phyloP scores from a whole-genome alignment of 2,888 invertebrate genomes.

The Chesias legatella region DNA sequence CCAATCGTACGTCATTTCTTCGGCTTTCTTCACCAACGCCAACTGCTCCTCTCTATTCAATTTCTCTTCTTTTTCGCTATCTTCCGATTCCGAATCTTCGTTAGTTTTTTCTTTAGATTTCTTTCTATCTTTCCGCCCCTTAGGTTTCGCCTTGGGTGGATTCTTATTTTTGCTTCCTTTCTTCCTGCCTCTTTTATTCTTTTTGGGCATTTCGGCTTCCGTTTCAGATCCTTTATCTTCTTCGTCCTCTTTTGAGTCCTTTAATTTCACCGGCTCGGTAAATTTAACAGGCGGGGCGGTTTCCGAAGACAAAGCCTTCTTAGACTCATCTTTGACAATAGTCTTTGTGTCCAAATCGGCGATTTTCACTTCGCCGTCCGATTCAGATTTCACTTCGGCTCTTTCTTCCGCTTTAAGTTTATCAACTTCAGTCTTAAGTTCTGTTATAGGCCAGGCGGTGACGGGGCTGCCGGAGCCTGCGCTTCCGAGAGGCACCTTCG shows the following conservation, averaged over 20 bases:
- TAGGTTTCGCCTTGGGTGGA: constrained; percentile 62
- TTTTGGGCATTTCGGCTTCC: constrained; percentile 56
- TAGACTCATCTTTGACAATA: constrained; percentile 66
- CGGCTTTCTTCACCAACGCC: constrained; percentile 83
- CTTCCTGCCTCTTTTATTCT: constrained; percentile 52
- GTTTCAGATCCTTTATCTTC: constrained; percentile 57
- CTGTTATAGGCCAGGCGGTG: constrained; percentile 68
- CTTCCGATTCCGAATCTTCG: constrained; percentile 75
- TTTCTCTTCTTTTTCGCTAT: constrained; percentile 80
- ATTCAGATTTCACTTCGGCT: constrained; percentile 72
- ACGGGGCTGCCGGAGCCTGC: constrained; percentile 62
- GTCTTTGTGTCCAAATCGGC: constrained; percentile 74
- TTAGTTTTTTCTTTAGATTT: constrained; percentile 77
- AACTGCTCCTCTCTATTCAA: constrained; percentile 80
- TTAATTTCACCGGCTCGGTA: constrained; percentile 37
- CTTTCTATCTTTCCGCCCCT: constrained; percentile 67
- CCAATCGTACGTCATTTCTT: constrained; percentile 94
- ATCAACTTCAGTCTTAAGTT: constrained; percentile 67
- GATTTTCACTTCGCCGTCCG: constrained; percentile 76
- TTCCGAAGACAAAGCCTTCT: constrained; percentile 36
- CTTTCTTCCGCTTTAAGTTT: constrained; percentile 71
- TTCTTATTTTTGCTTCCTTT: constrained; percentile 57
- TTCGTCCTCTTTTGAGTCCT: constrained; percentile 37
- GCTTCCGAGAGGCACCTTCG: constrained; percentile 64
- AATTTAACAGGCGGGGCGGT: constrained; percentile 34